Conservation (phyloP, 2,888 invertebrate genomes). For the Antheraea assamensis region DNA sequence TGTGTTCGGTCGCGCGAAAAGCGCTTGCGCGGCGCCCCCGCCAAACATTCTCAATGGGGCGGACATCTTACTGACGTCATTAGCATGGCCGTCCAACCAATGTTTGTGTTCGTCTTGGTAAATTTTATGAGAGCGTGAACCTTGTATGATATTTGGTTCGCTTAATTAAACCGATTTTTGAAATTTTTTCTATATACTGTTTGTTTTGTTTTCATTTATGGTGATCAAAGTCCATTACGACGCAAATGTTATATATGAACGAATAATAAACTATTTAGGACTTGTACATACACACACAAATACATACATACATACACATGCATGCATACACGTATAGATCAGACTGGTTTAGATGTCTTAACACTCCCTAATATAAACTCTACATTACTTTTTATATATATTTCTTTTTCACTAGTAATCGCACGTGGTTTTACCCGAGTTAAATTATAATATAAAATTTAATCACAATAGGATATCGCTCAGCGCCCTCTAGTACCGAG, state of each 20-base stretch:
- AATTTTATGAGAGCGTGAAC: slow-evolving; percentile 46
- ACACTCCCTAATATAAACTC: too few species aligned
- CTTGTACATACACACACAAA: not conserved
- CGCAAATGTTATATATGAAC: too few species aligned
- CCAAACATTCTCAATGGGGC: slow-evolving; percentile 70
- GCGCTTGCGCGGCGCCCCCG: slow-evolving; percentile 33
- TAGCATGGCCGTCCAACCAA: slow-evolving; percentile 55
- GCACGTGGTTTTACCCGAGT: too few species aligned
- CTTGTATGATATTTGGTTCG: slow-evolving; percentile 24
- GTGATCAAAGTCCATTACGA: too few species aligned
- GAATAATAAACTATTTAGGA: too few species aligned
- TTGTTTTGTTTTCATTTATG: not conserved
- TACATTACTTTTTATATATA: too few species aligned
- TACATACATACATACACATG: not conserved
- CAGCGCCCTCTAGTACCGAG: too few species aligned
- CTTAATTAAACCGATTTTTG: slow-evolving; percentile 20
- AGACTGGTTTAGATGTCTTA: too few species aligned
- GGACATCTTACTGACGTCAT: slow-evolving; percentile 77
- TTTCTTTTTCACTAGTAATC: too few species aligned
- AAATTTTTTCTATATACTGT: not conserved
- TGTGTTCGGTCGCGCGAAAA: slow-evolving; percentile 51
- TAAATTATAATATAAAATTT: too few species aligned
- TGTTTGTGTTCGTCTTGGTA: slow-evolving; percentile 68
- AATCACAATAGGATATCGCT: too few species aligned
- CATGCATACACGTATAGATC: not conserved